These are phyloP conservation scores for Orycteropus afer DNA, from an alignment of 2,113 vertebrate genomes.

Conservation along the genomic window DNA sequence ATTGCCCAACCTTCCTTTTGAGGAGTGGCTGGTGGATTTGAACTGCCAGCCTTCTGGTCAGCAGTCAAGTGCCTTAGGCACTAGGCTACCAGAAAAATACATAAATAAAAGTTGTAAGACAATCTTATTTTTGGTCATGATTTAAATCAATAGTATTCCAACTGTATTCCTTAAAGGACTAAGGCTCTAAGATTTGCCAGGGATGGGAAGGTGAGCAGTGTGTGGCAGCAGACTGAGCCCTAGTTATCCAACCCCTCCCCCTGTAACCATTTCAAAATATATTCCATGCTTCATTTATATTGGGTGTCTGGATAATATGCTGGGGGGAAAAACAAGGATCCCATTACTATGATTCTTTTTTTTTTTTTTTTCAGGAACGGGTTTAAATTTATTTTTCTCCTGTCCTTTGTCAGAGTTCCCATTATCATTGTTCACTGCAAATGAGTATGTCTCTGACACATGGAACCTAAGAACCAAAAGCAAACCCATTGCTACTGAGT, in stretches of 20 bases:
- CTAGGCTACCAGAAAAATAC: too few relatives aligned
- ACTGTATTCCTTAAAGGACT: background rate
- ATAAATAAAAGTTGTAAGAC: background rate
- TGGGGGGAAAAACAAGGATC: background rate
- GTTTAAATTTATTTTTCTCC: slow-evolving; percentile 9
- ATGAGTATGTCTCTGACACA: background rate
- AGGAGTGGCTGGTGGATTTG: too few relatives aligned
- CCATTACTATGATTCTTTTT: background rate
- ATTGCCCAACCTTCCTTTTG: too few relatives aligned
- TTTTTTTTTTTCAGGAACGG: background rate
- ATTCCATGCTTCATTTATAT: background rate
- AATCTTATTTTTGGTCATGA: background rate
- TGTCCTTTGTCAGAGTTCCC: background rate
- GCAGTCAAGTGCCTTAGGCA: too few relatives aligned
- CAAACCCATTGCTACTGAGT: too few relatives aligned
- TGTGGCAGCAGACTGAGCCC: background rate
- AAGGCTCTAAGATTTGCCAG: background rate
- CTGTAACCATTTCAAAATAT: background rate
- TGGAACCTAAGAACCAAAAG: background rate
- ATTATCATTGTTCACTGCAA: background rate
- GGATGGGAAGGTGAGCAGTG: background rate
- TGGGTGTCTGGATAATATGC: background rate
- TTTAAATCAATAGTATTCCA: background rate
- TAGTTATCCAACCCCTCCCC: background rate
- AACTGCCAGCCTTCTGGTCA: too few relatives aligned